Base-by-base conservation (phyloP, 2,888 invertebrate genomes). In the Geotrupes spiniger region DNA sequence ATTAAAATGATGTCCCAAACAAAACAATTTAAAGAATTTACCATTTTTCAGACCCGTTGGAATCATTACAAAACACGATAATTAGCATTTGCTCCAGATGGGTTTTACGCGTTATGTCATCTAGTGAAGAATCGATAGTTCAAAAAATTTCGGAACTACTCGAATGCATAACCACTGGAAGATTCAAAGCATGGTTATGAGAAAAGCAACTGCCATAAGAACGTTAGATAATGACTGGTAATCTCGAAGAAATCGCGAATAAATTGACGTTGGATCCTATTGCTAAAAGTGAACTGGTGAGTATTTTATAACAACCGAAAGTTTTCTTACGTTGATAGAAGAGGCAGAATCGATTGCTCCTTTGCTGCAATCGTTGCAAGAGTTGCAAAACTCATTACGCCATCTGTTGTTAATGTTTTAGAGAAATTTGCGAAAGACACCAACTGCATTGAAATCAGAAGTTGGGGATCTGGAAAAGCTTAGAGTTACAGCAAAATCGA, bases 1-100 rank as follows among this genome's bases (percentile, higher is more conserved):
- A 61, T 69, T 8, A 44, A 60, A 1, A 31, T 55, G 4, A 60
- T 62, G 26, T 42, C 49, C 5, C 43, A 47, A 31, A 33, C 42
- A 5, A 41, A 31, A n/a, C 42, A 53, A 8, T 27, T 42, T 1
- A 33, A 41, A 8, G 45, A 49, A 6, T 50, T 61, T n/a, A 51
- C 54, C 16, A 59, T 69, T 70, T 69, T 43, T 53, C 53, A 9
- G 60, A 63, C 38, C 56, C 61, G 31, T 51, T 73, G 17, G 64
- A 66, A 48, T 46, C 44, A n/a, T 52, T 73, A 12, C 69, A 72
- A 46, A 66, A 65, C 44, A 66, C 63, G 31, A 56, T 73, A n/a
- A 68, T 72, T 15, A 65, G 62, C 28, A 61, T 69, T 36, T 72
- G 70, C 46, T 66, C 65, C 53, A 69, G 63, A 57, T 66, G 69